Evolutionary conservation across 2,113 vertebrate genomes (phyloP).

Genomic region (Psammodynastes pulverulentus): DNA sequence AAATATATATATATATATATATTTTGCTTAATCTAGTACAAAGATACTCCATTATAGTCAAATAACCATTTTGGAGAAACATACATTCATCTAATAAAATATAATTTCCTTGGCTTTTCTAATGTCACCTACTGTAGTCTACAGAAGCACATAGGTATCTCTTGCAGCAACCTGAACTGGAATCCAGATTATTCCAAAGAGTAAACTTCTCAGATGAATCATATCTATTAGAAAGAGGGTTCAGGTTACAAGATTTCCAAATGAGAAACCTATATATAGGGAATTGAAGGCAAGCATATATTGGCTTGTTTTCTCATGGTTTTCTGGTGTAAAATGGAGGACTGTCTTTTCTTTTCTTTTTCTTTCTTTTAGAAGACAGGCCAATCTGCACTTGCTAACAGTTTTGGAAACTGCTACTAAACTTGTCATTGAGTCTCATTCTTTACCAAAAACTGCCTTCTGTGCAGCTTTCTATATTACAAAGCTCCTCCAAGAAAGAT

Average conservation of each 20-base stretch:
- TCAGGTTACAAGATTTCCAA: too few species aligned
- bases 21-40: not conserved
- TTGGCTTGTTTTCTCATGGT: too few species aligned
- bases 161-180: not conserved
- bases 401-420: not conserved
- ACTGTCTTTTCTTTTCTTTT: too few species aligned
- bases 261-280: not conserved
- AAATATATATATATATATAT: too few species aligned
- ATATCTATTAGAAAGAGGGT: too few species aligned
- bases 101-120: not conserved
- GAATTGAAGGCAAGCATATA: too few species aligned
- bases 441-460: not conserved
- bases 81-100: not conserved
- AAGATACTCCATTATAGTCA: not conserved
- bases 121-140: not conserved
- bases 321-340: too few species aligned
- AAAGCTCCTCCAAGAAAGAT: not conserved
- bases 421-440: not conserved
- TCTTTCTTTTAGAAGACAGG: too few species aligned
- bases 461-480: not conserved
- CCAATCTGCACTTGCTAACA: too few species aligned
- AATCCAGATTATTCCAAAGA: too few species aligned
- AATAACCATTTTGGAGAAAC: not conserved
- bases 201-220: too few species aligned
- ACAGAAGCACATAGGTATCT: not conserved